Conservation (phyloP, 2,797 vertebrate genomes). For the Pipistrellus nathusii region DNA sequence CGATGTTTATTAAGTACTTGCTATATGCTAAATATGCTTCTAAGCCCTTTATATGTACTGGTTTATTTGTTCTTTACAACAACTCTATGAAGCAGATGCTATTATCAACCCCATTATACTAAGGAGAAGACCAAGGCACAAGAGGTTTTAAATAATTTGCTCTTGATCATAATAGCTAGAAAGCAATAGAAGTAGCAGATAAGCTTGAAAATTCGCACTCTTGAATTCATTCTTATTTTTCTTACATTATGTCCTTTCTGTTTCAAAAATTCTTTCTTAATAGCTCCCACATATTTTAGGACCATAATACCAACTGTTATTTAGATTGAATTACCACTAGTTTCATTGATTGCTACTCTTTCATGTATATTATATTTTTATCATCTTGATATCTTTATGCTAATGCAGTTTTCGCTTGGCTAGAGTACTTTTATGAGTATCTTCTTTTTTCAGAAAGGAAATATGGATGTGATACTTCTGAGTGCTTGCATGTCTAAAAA, state of each 20-base stretch:
- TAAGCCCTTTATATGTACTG: not conserved
- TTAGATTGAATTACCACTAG: conserved; percentile 52
- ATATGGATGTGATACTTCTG: not conserved
- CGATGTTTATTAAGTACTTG: conserved; percentile 16
- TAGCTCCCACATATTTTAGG: not conserved
- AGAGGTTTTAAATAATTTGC: conserved; percentile 52
- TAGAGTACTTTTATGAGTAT: conserved; percentile 32
- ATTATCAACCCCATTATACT: conserved; percentile 23
- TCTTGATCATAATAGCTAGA: conserved; percentile 48
- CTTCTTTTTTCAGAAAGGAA: conserved; percentile 45
- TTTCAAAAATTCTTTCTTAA: conserved; percentile 61
- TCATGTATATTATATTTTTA: conserved; percentile 44
- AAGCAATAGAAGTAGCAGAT: conserved; percentile 21
- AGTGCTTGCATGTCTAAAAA: conserved; percentile 49
- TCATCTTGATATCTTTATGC: conserved; percentile 71
- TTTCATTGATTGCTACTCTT: conserved; percentile 70
- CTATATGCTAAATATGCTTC: not conserved
- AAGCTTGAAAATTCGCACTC: not conserved
- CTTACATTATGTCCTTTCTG: conserved; percentile 53
- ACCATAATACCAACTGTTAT: conserved; percentile 50
- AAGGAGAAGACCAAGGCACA: conserved; percentile 51
- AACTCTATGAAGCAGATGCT: not conserved
- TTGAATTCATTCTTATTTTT: conserved; percentile 52
- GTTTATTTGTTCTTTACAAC: conserved; percentile 44
- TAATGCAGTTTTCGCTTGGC: conserved; percentile 69